Conservation (phyloP, 2,113 vertebrate species). For the Odobenus rosmarus region DNA sequence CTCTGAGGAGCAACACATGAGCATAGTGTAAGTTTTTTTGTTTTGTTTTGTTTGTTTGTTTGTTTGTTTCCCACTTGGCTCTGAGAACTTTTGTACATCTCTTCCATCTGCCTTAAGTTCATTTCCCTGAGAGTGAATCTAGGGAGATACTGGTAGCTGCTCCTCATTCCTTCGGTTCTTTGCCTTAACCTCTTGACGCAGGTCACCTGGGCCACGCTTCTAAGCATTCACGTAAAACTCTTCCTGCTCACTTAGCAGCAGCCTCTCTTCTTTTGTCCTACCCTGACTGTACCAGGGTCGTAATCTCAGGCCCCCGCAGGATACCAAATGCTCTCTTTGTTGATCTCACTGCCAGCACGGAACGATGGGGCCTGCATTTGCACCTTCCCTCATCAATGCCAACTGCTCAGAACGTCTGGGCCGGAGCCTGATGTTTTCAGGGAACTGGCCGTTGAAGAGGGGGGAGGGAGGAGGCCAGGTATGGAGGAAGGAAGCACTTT, state of each 20-base stretch:
- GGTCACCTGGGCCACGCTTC: rapidly evolving
- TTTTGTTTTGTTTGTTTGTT: no score
- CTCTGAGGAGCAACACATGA: neutral
- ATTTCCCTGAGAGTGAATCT: neutral
- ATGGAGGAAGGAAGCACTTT: neutral
- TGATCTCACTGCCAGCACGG: neutral
- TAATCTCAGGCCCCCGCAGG: neutral
- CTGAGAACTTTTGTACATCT: neutral
- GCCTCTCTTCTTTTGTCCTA: neutral
- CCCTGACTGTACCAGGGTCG: neutral
- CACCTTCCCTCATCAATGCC: neutral
- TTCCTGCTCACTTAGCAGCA: neutral
- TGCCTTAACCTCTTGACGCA: neutral
- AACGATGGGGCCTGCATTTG: neutral
- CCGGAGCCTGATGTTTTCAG: neutral
- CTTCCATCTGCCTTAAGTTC: neutral
- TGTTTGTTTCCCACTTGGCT: neutral
- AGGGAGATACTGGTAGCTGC: neutral
- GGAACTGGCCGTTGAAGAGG: neutral
- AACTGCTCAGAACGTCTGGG: neutral
- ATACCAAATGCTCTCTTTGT: neutral
- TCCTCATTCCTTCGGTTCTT: neutral
- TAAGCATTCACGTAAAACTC: neutral
- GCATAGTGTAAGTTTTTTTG: neutral
- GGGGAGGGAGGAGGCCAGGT: neutral